Conservation (phyloP, 2,113 vertebrate species). For the Amphiprion ocellaris region DNA sequence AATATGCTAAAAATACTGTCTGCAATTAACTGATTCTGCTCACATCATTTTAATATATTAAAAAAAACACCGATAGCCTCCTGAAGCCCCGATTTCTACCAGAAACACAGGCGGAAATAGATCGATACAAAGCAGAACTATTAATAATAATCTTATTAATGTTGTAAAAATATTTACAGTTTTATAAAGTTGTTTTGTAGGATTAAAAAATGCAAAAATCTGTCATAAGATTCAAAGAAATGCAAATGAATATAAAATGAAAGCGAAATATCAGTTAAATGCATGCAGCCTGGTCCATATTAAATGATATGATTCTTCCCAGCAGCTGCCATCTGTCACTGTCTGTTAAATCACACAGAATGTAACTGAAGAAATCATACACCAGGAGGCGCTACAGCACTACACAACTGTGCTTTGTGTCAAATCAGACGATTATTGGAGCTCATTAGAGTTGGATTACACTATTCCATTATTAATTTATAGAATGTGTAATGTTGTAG, state of each 20-base stretch:
- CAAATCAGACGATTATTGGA: too few species aligned
- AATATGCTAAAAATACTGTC: constrained; percentile 59
- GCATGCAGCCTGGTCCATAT: not conserved
- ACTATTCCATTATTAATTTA: too few species aligned
- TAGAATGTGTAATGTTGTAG: too few species aligned
- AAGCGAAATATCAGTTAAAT: not conserved
- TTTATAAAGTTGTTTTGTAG: too few species aligned
- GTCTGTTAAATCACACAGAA: not conserved
- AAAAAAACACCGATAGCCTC: not conserved
- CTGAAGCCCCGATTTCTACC: too few species aligned
- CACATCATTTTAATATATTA: not conserved
- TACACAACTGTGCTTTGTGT: not conserved
- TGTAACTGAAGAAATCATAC: constrained; percentile 6
- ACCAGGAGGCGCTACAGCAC: constrained; percentile 30
- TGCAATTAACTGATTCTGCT: constrained; percentile 39
- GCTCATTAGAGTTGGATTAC: too few species aligned
- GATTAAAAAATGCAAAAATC: too few species aligned
- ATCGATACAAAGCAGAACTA: too few species aligned
- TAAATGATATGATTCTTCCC: not conserved
- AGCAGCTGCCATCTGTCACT: constrained; percentile 28
- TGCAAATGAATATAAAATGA: not conserved
- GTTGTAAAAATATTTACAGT: too few species aligned
- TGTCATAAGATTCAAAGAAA: too few species aligned
- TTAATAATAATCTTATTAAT: too few species aligned
- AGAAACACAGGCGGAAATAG: too few species aligned